Conservation (phyloP, 2,797 vertebrate species). For the Alca torda region DNA sequence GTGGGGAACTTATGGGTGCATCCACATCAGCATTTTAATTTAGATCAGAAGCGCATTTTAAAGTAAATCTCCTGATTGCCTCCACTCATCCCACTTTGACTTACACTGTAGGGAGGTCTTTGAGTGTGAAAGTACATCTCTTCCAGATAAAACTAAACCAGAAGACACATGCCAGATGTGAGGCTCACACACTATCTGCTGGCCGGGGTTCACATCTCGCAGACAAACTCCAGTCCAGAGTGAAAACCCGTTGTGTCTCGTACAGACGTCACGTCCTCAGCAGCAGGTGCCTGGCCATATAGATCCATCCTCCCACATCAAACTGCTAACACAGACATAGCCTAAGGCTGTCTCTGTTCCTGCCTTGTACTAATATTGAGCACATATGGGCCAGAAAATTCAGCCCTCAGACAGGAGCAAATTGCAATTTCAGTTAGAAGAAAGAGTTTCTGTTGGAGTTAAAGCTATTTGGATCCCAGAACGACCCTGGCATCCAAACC, state of each 20-base stretch:
- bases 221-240: neutral
- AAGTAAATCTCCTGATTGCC: neutral
- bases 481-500: neutral
- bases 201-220: neutral
- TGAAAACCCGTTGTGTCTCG: neutral
- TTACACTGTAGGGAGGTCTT: neutral
- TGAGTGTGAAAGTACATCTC: neutral
- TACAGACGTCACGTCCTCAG: neutral
- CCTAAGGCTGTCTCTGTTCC: neutral
- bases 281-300: neutral
- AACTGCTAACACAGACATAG: neutral
- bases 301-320: neutral
- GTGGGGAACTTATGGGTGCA: rapidly evolving
- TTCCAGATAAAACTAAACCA: neutral
- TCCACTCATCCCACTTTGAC: neutral
- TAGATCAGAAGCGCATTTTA: neutral
- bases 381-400: neutral
- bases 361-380: neutral
- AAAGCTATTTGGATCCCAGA: neutral
- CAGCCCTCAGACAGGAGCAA: neutral
- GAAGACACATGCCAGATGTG: neutral
- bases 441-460: neutral
- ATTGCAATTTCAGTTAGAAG: neutral
- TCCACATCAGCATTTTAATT: neutral
- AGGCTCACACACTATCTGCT: neutral